Evolutionary conservation across 2,888 invertebrate genomes (phyloP).

Genomic region (Erebia epiphron): DNA sequence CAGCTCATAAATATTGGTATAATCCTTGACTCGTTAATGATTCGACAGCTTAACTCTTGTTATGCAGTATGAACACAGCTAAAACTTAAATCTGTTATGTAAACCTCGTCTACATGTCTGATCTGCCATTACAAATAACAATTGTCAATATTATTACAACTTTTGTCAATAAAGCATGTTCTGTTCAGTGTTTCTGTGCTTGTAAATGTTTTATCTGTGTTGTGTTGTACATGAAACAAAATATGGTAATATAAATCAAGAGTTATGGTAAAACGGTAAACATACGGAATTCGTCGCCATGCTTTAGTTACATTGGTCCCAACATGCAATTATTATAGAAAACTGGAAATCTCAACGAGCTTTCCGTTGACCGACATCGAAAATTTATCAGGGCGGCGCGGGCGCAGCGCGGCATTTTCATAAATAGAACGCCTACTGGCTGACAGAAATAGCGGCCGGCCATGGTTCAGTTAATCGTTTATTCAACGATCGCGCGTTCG

Average conservation of each 20-base stretch:
- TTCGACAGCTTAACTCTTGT: slow-evolving; percentile 48
- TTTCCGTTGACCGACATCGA: slow-evolving; percentile 73
- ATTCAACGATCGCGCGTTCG: slow-evolving; percentile 56
- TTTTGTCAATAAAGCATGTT: slow-evolving; percentile 52
- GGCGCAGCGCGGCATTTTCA: slow-evolving; percentile 66
- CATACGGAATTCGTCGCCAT: slow-evolving; percentile 51
- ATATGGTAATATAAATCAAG: slow-evolving; percentile 41
- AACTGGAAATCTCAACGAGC: slow-evolving; percentile 56
- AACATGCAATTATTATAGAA: slow-evolving; percentile 64
- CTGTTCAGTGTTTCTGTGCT: slow-evolving; percentile 39
- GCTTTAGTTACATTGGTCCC: slow-evolving; percentile 62
- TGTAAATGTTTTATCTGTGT: slow-evolving; percentile 39
- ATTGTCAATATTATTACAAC: slow-evolving; percentile 49
- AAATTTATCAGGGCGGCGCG: slow-evolving; percentile 68
- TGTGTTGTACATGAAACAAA: slow-evolving; percentile 36
- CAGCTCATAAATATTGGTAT: slow-evolving; percentile 21
- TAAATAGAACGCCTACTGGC: slow-evolving; percentile 74
- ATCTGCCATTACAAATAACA: slow-evolving; percentile 44
- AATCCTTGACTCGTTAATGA: slow-evolving; percentile 31
- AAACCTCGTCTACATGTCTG: slow-evolving; percentile 34
- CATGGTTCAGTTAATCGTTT: slow-evolving; percentile 54
- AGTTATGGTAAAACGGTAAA: slow-evolving; percentile 40
- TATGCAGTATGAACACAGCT: slow-evolving; percentile 41
- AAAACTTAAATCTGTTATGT: slow-evolving; percentile 39
- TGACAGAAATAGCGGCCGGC: slow-evolving; percentile 66